Evolutionary conservation across 2,888 invertebrate genomes (phyloP), one percentile per base, ranked within the genome.

Genomic region (Amiota communis): DNA sequence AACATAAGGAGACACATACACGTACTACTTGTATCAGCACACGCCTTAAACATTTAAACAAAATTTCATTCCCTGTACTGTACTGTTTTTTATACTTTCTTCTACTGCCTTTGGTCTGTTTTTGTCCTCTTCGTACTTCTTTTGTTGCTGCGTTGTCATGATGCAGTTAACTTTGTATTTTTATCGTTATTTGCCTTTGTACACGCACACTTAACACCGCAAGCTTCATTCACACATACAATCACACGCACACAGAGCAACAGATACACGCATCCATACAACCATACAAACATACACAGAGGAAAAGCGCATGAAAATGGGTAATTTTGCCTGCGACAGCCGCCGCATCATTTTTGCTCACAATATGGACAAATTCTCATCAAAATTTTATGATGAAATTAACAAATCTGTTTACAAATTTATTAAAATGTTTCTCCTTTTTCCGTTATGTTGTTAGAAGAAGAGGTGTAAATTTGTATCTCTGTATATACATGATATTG

Each of bases 331-430:
- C 71, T 20, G 71, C 48, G 51, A 36, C 64, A 64, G 64, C 9
- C 12, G 64, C 9, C 12, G 64, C 67, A 51, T 67, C 64, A 48
- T 61, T 51, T 46, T 75, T 72, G 75, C 75, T 79, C 83, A 79
- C 87, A 86, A 86, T 84, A 84, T 85, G 85, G 85, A 81, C 84
- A 86, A 85, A 85, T 87, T 86, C 88, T 88, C 89, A 89, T 89
- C 87, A 88, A 89, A 87, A 88, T 88, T 89, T 88, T 86, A 88
- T 88, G 87, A 84, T 87, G 82, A 89, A 89, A 89, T 89, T 89
- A 89, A 88, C 88, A 89, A 89, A 89, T 89, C 88, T 89, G 88
- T 88, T 89, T 88, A 89, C 87, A 89, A 89, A 89, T 89, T 89
- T 89, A 89, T 89, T 88, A 89, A 89, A 89, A 87, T 83, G 84